A percentile compares a stretch with the other conserved stretches of the same genome.
Conservation (phyloP, 2,113 vertebrate species). For the Semnornis frantzii region DNA sequence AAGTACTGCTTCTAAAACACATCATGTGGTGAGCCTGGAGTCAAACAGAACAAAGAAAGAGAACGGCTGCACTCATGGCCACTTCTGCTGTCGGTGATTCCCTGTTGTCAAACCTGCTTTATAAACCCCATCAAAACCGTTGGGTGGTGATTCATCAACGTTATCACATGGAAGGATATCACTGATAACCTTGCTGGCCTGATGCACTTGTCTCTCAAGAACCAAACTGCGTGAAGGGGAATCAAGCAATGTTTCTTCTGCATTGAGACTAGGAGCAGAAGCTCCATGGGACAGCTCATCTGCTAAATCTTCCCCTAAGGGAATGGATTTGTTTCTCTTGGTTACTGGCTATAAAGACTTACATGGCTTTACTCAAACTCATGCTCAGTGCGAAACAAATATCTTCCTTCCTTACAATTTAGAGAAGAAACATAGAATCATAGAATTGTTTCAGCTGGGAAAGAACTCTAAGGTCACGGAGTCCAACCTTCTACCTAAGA, state of each 20-base stretch:
- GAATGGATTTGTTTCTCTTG: background rate
- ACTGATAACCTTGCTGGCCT: background rate
- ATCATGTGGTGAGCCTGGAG: background rate
- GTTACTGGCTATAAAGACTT: background rate
- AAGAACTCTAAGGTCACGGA: too few species aligned
- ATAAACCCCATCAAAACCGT: background rate
- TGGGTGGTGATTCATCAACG: background rate
- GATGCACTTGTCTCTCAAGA: background rate
- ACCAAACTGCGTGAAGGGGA: background rate
- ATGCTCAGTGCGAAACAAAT: background rate
- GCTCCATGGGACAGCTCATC: background rate
- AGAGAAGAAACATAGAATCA: background rate
- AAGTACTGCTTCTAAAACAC: background rate
- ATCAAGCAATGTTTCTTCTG: background rate
- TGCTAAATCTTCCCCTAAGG: background rate
- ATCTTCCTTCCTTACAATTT: background rate
- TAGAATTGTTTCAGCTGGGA: too few species aligned
- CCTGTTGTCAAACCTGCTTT: background rate
- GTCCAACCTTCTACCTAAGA: too few species aligned
- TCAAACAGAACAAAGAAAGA: background rate
- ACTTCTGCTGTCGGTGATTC: background rate
- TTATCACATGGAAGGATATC: background rate
- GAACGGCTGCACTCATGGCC: fast-evolving
- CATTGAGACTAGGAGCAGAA: background rate
- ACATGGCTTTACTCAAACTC: background rate